A percentile compares a stretch with the other conserved stretches of the same genome.
phyloP scores from a whole-genome alignment of 2,113 vertebrate species.

The Macaca nemestrina region DNA sequence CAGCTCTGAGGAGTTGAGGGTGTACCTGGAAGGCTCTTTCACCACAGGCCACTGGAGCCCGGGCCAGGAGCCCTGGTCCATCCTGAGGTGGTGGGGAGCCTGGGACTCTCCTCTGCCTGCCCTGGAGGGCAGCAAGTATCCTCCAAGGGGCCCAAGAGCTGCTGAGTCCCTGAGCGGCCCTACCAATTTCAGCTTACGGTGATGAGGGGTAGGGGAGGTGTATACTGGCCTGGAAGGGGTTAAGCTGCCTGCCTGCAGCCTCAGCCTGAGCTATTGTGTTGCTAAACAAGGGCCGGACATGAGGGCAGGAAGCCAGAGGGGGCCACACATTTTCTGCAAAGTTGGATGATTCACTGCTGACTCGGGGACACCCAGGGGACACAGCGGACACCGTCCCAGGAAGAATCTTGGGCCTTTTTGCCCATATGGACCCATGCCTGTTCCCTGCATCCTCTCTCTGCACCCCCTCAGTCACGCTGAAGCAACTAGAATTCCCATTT shows the following conservation, averaged over 20 bases:
- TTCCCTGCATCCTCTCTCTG: not conserved
- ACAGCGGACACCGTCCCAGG: not conserved
- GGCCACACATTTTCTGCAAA: constrained; percentile 44
- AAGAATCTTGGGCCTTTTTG: not conserved
- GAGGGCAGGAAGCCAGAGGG: constrained; percentile 66
- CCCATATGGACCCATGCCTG: not conserved
- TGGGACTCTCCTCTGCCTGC: not conserved
- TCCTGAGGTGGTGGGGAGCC: not conserved
- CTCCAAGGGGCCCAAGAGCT: not conserved
- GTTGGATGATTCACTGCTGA: constrained; percentile 47
- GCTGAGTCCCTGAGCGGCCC: not conserved
- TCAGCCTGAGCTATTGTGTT: constrained; percentile 62
- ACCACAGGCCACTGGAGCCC: not conserved
- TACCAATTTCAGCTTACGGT: not conserved
- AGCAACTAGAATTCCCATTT: not conserved
- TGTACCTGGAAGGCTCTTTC: not conserved
- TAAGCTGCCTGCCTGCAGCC: constrained; percentile 6
- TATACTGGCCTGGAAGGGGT: constrained; percentile 29
- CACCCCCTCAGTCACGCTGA: not conserved
- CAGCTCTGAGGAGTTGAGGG: not conserved
- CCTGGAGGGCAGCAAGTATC: not conserved
- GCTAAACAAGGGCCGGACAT: constrained; percentile 74
- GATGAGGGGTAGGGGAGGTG: not conserved
- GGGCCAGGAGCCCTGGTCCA: not conserved
- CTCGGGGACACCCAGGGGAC: not conserved